Evolutionary conservation across 92 coral and sea anemone species (phyloP), one percentile per base, ranked within the genome.

Genomic region (Pocillopora meandrina): DNA sequence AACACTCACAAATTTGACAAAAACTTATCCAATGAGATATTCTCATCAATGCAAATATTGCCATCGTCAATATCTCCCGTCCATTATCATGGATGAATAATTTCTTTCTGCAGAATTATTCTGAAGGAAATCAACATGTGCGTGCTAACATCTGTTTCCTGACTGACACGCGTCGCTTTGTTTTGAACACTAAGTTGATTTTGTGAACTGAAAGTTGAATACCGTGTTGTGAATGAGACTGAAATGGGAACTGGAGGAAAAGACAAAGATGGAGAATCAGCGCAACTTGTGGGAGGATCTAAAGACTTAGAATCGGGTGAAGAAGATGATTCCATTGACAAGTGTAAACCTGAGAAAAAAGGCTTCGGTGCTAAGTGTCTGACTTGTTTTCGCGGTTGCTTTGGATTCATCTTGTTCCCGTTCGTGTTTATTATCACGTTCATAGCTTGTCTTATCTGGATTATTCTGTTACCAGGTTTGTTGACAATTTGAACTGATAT

Each of bases 391-490:
- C 88, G 88, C 14, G 31, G 88, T 20, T 69, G 69, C 2, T 76
- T 84, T 20, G 88, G 83, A 15, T 77, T 76, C 67, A 34, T 84
- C 59, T 60, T 84, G 58, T 84, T 84, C 36, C 88, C 88, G 47
- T 76, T 84, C 19, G 77, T 84, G 17, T 77, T 84, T 66, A 63
- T 84, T 9, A 42, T 84, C 73, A 84, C 88, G 47, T 49, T 84
- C 19, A 18, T 84, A 10, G 83, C 88, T 12, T 33, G 21, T 26
- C 62, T 84, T 5, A 77, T 76, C 26, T 84, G 88, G 88, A 21
- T 76, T 16, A 77, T 84, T 36, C 82, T 84, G 62, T 34, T 84
- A 15, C 88, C 88, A 84, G 82, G 88, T 84, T 75, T 3, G 72
- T 42, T 55, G 18, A 35, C 16, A 57, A 42, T 42, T 42, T 34